Percentiles rank a stretch among this genome's conserved stretches.
phyloP scores from a whole-genome alignment of 2,888 invertebrate species.

The Scaeva pyrastri region DNA sequence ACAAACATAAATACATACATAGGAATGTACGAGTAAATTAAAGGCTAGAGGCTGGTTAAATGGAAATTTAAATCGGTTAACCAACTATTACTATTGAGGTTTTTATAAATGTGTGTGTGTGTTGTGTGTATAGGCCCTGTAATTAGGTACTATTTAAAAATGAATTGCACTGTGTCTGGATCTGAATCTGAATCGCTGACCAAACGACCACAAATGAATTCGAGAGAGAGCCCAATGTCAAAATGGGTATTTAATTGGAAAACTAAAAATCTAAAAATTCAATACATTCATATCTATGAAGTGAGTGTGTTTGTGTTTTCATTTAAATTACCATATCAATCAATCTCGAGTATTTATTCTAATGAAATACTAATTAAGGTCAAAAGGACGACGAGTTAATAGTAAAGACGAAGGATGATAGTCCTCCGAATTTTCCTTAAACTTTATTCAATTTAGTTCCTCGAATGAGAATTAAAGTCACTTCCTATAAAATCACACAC shows the following conservation, averaged over 20 bases:
- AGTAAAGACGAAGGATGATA: too few species aligned
- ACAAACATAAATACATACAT: too few species aligned
- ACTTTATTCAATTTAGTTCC: too few species aligned
- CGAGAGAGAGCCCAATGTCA: neutral
- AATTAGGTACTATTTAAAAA: conserved; percentile 22
- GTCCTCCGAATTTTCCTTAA: too few species aligned
- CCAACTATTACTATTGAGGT: conserved; percentile 32
- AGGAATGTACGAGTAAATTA: neutral
- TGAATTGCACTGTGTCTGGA: conserved; percentile 26
- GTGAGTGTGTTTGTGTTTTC: too few species aligned
- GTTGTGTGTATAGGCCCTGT: conserved; percentile 5
- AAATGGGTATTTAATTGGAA: neutral
- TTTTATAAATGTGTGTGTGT: neutral
- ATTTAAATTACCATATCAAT: too few species aligned
- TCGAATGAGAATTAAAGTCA: too few species aligned
- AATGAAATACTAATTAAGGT: too few species aligned
- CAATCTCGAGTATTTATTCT: too few species aligned
- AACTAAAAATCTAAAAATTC: neutral
- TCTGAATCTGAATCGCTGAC: neutral
- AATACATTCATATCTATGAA: too few species aligned
- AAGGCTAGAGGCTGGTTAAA: neutral
- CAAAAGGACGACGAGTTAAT: neutral
- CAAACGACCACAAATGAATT: neutral
- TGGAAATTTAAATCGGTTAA: conserved; percentile 34
- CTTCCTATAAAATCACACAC: too few species aligned